These are phyloP conservation scores for Acipenser transmontanus DNA, from an alignment of 2,797 vertebrate species.

Conservation along the genomic window DNA sequence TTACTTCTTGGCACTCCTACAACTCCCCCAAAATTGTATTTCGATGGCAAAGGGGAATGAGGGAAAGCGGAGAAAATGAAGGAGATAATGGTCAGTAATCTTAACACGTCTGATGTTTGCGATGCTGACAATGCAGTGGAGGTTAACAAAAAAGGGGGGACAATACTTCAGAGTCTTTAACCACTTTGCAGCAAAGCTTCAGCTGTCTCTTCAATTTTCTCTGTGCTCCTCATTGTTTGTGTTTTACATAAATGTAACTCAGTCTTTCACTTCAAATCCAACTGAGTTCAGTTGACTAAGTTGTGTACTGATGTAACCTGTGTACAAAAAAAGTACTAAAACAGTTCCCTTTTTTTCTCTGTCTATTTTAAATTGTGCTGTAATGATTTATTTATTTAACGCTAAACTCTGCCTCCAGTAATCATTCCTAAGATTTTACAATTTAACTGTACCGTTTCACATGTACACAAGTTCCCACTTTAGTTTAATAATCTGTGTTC, in stretches of 20 bases:
- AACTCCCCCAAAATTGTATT: constrained; percentile 70
- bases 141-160: constrained; percentile 53
- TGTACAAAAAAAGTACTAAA: not conserved
- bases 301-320: not conserved
- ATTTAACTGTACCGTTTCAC: too few species aligned
- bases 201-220: constrained; percentile 84
- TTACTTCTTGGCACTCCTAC: constrained; percentile 79
- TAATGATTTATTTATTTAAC: too few species aligned
- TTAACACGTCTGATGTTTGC: constrained; percentile 88
- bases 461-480: too few species aligned
- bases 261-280: constrained; percentile 54
- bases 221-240: constrained; percentile 70
- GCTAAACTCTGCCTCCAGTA: too few species aligned
- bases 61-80: constrained; percentile 87
- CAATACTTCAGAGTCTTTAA: constrained; percentile 68
- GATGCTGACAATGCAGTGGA: constrained; percentile 62
- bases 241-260: constrained; percentile 59
- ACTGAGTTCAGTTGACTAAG: not conserved
- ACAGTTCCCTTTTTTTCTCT: too few species aligned
- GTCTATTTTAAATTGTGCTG: too few species aligned
- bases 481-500: not conserved
- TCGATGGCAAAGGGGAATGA: constrained; percentile 77
- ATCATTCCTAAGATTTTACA: too few species aligned
- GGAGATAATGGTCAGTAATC: constrained; percentile 82
- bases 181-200: constrained; percentile 67